Conservation (phyloP, 1,140 invertebrate species). For the Cotesia chilonis region DNA sequence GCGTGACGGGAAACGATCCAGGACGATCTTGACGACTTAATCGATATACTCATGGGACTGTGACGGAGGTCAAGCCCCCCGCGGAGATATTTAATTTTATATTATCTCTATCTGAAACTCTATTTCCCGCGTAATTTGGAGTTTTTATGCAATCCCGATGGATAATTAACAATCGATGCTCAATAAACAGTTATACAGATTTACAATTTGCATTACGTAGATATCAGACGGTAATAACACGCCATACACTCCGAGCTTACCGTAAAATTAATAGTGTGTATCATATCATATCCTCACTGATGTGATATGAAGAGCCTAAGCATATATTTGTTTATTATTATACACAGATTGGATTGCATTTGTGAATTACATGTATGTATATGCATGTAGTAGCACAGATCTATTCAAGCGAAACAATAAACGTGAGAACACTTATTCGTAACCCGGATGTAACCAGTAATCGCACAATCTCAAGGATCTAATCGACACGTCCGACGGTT, state of each 20-base stretch:
- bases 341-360: too few species aligned
- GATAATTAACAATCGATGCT: slow-evolving; percentile 6
- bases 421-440: slow-evolving; percentile 27
- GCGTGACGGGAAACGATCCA: slow-evolving; percentile 29
- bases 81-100: background rate
- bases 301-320: background rate
- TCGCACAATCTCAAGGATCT: slow-evolving; percentile 12
- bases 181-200: background rate
- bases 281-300: too few species aligned
- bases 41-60: slow-evolving; percentile 19
- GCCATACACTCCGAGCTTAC: too few species aligned
- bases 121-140: background rate
- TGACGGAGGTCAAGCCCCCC: background rate
- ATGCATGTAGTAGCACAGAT: background rate
- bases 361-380: background rate
- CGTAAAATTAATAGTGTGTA: too few species aligned
- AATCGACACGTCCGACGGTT: slow-evolving; percentile 23
- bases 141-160: background rate
- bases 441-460: slow-evolving; percentile 27
- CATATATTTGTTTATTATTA: too few species aligned
- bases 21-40: slow-evolving; percentile 32
- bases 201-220: background rate
- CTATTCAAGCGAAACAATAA: slow-evolving; percentile 25
- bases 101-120: background rate
- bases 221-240: background rate